Evolutionary conservation across 1,140 invertebrate genomes (phyloP).

Genomic region (Diorhabda carinulata): DNA sequence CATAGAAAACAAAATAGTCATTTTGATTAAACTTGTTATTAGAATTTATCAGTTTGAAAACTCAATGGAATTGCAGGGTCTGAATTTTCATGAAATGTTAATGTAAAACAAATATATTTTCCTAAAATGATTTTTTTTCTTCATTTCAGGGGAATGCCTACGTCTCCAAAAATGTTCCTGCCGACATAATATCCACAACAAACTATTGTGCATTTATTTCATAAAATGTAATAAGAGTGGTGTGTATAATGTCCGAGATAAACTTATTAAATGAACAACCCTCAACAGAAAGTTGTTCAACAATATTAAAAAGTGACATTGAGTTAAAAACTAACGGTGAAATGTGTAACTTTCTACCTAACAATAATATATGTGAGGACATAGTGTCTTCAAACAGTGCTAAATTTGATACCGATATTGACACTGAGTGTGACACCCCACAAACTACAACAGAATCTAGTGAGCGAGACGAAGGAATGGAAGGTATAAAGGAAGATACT

Average conservation of each 20-base stretch:
- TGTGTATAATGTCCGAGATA: slow-evolving; percentile 14
- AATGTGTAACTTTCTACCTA: slow-evolving; percentile 29
- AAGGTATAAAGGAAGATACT: neutral
- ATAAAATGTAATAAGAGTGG: slow-evolving; percentile 10
- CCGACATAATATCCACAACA: slow-evolving; percentile 25
- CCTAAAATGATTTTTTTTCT: neutral
- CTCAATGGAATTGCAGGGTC: too few species aligned
- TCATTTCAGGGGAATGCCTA: slow-evolving; percentile 15
- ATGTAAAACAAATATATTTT: too few species aligned
- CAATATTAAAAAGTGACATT: slow-evolving; percentile 16
- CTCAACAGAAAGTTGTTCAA: slow-evolving; percentile 1
- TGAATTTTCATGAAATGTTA: too few species aligned
- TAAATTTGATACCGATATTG: slow-evolving; percentile 9
- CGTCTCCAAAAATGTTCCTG: slow-evolving; percentile 27
- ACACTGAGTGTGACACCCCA: slow-evolving; percentile 14
- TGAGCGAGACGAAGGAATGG: slow-evolving; percentile 10
- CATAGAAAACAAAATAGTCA: too few species aligned
- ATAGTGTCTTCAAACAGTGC: slow-evolving; percentile 19
- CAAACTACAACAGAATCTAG: slow-evolving; percentile 17
- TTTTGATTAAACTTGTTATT: too few species aligned
- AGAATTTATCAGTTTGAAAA: too few species aligned
- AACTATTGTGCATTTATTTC: slow-evolving; percentile 1
- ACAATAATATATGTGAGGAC: slow-evolving; percentile 35
- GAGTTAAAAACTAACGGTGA: slow-evolving; percentile 30
- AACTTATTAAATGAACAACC: neutral